Evolutionary conservation across 2,113 vertebrate genomes (phyloP).

Genomic region (Psephotus haematonotus): DNA sequence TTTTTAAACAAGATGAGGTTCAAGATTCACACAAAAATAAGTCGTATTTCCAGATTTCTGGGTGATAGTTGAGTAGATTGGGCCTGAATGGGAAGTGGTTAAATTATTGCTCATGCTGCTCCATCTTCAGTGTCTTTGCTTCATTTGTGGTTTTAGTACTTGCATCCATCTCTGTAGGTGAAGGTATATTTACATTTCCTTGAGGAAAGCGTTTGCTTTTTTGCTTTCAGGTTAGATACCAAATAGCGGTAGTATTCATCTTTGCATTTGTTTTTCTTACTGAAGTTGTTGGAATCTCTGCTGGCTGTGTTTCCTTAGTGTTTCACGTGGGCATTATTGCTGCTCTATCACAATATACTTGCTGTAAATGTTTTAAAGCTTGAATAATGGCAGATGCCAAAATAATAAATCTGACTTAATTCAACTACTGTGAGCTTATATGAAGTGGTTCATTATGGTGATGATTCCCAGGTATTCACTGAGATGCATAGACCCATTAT

Average conservation of each 20-base stretch:
- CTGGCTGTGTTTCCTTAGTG: not conserved
- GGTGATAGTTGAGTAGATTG: not conserved
- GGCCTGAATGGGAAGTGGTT: not conserved
- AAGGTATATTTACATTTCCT: not conserved
- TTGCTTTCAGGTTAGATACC: not conserved
- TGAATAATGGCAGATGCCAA: not conserved
- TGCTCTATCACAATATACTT: not conserved
- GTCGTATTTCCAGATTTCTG: not conserved
- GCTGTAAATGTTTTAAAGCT: not conserved
- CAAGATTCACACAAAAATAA: not conserved
- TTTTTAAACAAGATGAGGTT: not conserved
- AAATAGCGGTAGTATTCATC: not conserved
- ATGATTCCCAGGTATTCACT: not conserved
- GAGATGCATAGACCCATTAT: not conserved
- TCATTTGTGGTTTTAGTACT: not conserved
- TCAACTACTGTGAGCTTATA: not conserved
- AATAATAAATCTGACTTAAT: not conserved
- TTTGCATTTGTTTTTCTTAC: not conserved
- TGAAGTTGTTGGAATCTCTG: not conserved
- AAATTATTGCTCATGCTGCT: not conserved
- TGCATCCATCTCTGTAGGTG: not conserved
- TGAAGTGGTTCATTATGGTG: not conserved
- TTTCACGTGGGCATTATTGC: not conserved
- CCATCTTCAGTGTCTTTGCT: not conserved
- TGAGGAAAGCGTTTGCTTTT: not conserved